phyloP scores from a whole-genome alignment of 2,113 vertebrate genomes.

The Cariama cristata region DNA sequence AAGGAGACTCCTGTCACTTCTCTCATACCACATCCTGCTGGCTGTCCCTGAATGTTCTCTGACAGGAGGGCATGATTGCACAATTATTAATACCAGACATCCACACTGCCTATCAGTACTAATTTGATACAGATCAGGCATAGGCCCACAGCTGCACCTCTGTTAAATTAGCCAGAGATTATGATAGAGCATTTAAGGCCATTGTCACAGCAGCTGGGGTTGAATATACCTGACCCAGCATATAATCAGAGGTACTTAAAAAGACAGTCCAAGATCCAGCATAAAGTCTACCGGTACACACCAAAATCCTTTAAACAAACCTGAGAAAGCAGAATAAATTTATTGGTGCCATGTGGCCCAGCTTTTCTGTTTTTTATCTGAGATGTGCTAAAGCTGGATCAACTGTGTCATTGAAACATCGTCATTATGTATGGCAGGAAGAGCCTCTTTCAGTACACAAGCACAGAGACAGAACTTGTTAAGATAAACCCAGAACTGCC shows the following conservation, averaged over 20 bases:
- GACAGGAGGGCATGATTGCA: rapidly evolving
- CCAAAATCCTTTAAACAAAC: slow-evolving; percentile 5
- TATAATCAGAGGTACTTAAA: background rate
- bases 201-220: background rate
- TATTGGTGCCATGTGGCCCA: background rate
- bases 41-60: background rate
- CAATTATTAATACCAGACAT: background rate
- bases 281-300: background rate
- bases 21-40: background rate
- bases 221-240: background rate
- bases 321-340: background rate
- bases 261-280: background rate
- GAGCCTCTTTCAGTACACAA: background rate
- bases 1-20: background rate
- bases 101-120: background rate
- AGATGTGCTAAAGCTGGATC: background rate
- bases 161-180: background rate
- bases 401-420: background rate
- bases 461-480: background rate
- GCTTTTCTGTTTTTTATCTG: slow-evolving; percentile 11
- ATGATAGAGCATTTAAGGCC: background rate
- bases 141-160: background rate
- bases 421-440: background rate
- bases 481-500: background rate
- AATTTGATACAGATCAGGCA: background rate